phyloP scores from a whole-genome alignment of 2,888 invertebrate genomes.

The Gerosis bhagava region DNA sequence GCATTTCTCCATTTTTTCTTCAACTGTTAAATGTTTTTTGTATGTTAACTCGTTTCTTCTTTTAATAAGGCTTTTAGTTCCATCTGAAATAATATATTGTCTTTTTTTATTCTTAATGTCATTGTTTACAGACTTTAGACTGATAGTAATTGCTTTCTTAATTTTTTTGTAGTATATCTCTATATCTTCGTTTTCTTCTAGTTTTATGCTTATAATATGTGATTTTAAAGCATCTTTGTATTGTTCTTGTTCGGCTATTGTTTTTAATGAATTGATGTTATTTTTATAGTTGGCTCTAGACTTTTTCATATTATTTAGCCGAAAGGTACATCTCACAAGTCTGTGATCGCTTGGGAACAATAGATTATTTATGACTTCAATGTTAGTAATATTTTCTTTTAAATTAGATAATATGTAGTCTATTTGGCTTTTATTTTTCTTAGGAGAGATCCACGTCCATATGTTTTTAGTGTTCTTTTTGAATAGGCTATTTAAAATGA shows the following conservation, averaged over 20 bases:
- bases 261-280: conserved; percentile 11
- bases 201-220: neutral
- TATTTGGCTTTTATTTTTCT: conserved; percentile 23
- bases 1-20: conserved; percentile 18
- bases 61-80: conserved; percentile 9
- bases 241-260: conserved; percentile 11
- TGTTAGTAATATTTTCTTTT: conserved; percentile 20
- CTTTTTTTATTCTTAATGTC: neutral
- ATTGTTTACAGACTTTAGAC: conserved; percentile 5
- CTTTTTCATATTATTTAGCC: conserved; percentile 11
- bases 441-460: conserved; percentile 25
- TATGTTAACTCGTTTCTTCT: conserved; percentile 20
- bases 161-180: conserved; percentile 23
- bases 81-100: conserved; percentile 11
- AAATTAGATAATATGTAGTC: conserved; percentile 23
- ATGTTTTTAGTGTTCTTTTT: conserved; percentile 27
- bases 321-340: conserved; percentile 18
- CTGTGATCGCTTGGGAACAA: conserved; percentile 24
- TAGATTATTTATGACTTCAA: conserved; percentile 22
- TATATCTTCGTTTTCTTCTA: conserved; percentile 13
- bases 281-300: conserved; percentile 20
- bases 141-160: conserved; percentile 4
- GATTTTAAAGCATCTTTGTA: conserved; percentile 9
- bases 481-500: conserved; percentile 25
- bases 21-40: conserved; percentile 18